These are phyloP conservation scores for Clupea harengus DNA, from an alignment of 2,113 vertebrate species.

Conservation along the genomic window DNA sequence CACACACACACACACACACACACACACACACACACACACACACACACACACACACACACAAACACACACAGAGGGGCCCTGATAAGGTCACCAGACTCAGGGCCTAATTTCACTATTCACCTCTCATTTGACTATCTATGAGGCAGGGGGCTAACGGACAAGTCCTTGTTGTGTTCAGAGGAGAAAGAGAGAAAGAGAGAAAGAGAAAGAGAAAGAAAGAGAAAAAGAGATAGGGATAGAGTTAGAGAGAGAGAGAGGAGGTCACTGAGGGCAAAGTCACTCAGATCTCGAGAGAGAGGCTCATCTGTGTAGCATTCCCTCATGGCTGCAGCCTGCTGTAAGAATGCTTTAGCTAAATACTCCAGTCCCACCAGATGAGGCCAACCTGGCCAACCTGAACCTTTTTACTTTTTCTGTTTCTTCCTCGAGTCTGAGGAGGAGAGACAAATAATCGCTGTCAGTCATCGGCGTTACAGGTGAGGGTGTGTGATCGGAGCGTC, in stretches of 20 bases:
- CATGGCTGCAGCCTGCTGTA: background rate
- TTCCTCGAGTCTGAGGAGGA: too few species aligned
- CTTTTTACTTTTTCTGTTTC: too few species aligned
- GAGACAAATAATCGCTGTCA: background rate
- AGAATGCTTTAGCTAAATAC: background rate
- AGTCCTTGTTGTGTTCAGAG: conserved; percentile 6
- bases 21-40: conserved; percentile 12
- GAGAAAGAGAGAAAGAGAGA: background rate
- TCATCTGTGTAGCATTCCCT: background rate
- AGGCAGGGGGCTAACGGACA: conserved; percentile 30
- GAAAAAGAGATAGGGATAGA: conserved; percentile 33
- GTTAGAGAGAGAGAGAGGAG: conserved; percentile 26
- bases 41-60: conserved; percentile 5
- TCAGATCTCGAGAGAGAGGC: background rate
- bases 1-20: background rate
- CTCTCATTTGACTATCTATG: conserved; percentile 63
- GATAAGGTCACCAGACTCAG: conserved; percentile 46
- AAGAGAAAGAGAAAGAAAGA: conserved; percentile 41
- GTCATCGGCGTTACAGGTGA: background rate
- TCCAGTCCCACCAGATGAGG: background rate
- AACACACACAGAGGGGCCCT: conserved; percentile 28
- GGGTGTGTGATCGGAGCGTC: background rate
- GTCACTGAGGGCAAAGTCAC: background rate
- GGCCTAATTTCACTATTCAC: conserved; percentile 58
- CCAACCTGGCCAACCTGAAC: background rate